Percentiles rank a stretch among this genome's conserved stretches.
phyloP scores from a whole-genome alignment of 2,888 invertebrate genomes.

The Hirtodrosophila duncani region DNA sequence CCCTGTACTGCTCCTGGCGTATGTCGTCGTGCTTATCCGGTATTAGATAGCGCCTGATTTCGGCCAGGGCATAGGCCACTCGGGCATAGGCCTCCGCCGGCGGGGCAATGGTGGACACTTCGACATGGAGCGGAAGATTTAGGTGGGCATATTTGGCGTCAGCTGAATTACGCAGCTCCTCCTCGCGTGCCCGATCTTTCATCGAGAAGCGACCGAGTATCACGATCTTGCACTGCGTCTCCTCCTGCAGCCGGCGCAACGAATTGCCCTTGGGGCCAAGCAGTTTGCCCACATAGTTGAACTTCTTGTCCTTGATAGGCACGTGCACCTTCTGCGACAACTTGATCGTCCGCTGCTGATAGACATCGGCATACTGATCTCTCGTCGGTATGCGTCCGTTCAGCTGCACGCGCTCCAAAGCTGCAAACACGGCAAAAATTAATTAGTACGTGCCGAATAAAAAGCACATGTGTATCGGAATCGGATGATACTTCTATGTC shows the following conservation, averaged over 20 bases:
- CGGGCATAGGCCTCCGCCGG: constrained; percentile 92
- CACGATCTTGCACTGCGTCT: constrained; percentile 98
- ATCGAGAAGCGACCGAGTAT: constrained; percentile 94
- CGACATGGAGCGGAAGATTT: constrained; percentile 92
- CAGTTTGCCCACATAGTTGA: constrained; percentile 96
- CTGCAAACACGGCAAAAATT: too few relatives aligned
- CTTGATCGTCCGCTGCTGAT: constrained; percentile 80
- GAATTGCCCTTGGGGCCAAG: constrained; percentile 96
- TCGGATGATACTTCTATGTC: too few relatives aligned
- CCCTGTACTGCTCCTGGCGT: constrained; percentile 89
- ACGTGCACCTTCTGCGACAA: constrained; percentile 77
- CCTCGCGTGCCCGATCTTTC: constrained; percentile 92
- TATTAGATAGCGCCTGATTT: constrained; percentile 83
- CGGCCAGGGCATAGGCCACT: constrained; percentile 90
- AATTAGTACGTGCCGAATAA: too few relatives aligned
- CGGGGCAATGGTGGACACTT: constrained; percentile 91
- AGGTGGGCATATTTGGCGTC: constrained; percentile 94
- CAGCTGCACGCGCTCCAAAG: constrained; percentile 85
- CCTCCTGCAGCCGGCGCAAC: constrained; percentile 93
- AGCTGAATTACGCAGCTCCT: constrained; percentile 87
- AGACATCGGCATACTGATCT: constrained; percentile 87
- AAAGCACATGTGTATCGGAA: neutral
- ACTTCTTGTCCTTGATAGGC: constrained; percentile 81
- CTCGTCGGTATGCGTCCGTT: constrained; percentile 83
- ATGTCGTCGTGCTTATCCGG: constrained; percentile 87